Evolutionary conservation across 2,888 invertebrate genomes (phyloP).

Genomic region (Agrochola lychnidis): DNA sequence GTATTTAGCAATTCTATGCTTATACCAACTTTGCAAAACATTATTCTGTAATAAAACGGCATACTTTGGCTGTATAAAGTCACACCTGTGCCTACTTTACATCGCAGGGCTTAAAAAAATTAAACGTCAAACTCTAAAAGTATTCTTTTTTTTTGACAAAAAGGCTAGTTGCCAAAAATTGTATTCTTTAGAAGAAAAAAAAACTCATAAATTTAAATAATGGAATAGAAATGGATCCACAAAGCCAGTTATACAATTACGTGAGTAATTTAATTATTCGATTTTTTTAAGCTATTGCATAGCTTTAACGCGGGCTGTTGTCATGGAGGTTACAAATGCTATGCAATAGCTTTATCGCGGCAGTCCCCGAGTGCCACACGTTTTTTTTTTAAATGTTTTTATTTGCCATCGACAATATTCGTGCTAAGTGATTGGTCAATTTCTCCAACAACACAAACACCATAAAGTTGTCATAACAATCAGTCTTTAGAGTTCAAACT

Average conservation of each 20-base stretch:
- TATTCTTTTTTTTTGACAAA: background rate
- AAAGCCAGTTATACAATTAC: constrained; percentile 69
- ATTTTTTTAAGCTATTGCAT: too few relatives aligned
- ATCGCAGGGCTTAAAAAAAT: background rate
- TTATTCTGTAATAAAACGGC: constrained; percentile 23
- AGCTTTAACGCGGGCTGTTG: too few relatives aligned
- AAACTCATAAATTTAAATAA: background rate
- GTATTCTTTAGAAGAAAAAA: background rate
- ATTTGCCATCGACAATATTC: background rate
- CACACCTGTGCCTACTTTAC: background rate
- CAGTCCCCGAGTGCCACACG: too few relatives aligned
- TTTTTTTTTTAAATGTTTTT: background rate
- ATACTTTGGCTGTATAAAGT: background rate
- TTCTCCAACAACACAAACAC: background rate
- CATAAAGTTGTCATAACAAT: background rate
- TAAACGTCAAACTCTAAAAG: background rate
- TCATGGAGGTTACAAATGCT: too few relatives aligned
- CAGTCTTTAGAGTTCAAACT: background rate
- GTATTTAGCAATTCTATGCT: constrained; percentile 10
- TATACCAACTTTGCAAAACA: constrained; percentile 3
- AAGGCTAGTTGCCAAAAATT: too few relatives aligned
- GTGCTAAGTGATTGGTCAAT: background rate
- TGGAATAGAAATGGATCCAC: constrained; percentile 59
- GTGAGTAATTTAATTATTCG: too few relatives aligned
- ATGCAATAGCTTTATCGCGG: too few relatives aligned